A percentile compares a stretch with the other conserved stretches of the same genome.
Conservation (phyloP, 2,113 vertebrate genomes). For the Ranitomeya imitator region DNA sequence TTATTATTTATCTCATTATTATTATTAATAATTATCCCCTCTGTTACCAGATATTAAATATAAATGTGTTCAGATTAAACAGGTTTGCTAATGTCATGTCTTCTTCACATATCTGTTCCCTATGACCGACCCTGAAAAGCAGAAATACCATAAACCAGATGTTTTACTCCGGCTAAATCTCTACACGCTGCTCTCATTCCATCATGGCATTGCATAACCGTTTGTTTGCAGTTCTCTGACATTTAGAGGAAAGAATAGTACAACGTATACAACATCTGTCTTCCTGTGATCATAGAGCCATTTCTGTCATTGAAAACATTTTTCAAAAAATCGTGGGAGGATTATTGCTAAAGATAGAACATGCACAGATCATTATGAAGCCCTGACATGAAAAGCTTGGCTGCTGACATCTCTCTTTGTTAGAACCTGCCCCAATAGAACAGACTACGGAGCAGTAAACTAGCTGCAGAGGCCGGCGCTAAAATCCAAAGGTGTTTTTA, state of each 20-base stretch:
- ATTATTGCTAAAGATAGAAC: not conserved
- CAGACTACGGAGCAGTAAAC: not conserved
- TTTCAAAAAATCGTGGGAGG: slow-evolving; percentile 1
- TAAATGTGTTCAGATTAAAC: not conserved
- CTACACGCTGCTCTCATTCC: slow-evolving; percentile 7
- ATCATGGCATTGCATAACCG: slow-evolving; percentile 6
- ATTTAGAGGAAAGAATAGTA: not conserved
- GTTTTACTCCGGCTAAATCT: slow-evolving; percentile 8
- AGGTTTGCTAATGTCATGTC: not conserved
- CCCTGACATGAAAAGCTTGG: slow-evolving; percentile 1
- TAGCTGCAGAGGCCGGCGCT: not conserved
- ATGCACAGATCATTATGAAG: not conserved
- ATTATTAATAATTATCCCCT: not conserved
- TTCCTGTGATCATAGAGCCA: not conserved
- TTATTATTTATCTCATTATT: not conserved
- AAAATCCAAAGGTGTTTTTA: not conserved
- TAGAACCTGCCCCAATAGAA: not conserved
- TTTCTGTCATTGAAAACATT: slow-evolving; percentile 13
- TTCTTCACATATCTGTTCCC: not conserved
- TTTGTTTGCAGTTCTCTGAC: not conserved
- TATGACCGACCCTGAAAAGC: not conserved
- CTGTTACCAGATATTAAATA: not conserved
- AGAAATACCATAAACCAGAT: not conserved
- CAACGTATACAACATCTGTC: slow-evolving; percentile 7
- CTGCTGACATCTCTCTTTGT: not conserved